phyloP scores from a whole-genome alignment of 2,113 vertebrate species.

The Uria lomvia region DNA sequence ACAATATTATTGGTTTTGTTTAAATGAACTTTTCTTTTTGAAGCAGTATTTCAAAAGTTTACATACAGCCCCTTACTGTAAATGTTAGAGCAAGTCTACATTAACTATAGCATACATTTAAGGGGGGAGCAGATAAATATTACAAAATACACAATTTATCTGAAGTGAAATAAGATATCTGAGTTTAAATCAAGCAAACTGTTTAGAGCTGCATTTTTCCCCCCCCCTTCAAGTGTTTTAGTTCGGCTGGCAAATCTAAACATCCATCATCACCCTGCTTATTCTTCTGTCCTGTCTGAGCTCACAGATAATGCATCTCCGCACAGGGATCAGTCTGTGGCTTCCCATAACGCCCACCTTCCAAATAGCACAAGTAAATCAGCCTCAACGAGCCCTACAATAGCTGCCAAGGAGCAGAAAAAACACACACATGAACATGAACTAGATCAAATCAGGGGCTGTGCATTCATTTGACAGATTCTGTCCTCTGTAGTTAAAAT shows the following conservation, averaged over 20 bases:
- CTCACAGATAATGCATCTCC: background rate
- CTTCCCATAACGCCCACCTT: background rate
- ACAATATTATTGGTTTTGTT: background rate
- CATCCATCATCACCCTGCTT: background rate
- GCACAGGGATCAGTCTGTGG: background rate
- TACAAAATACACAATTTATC: background rate
- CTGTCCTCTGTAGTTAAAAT: slow-evolving; percentile 38
- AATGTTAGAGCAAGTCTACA: background rate
- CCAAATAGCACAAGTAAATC: background rate
- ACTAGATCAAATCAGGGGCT: background rate
- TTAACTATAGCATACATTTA: background rate
- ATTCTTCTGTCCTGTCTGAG: background rate
- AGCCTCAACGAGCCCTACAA: background rate
- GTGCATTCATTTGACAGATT: slow-evolving; percentile 18
- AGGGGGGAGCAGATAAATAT: background rate
- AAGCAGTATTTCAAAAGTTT: background rate
- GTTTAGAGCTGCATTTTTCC: background rate
- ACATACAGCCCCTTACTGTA: background rate
- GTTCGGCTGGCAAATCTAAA: slow-evolving; percentile 13
- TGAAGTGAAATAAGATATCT: slow-evolving; percentile 8
- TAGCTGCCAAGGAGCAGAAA: background rate
- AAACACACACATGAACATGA: background rate
- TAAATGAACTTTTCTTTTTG: background rate
- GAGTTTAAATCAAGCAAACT: background rate
- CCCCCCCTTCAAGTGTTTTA: background rate